Base-by-base conservation (phyloP, 2,888 invertebrate genomes). In the Eucera pruinosa region DNA sequence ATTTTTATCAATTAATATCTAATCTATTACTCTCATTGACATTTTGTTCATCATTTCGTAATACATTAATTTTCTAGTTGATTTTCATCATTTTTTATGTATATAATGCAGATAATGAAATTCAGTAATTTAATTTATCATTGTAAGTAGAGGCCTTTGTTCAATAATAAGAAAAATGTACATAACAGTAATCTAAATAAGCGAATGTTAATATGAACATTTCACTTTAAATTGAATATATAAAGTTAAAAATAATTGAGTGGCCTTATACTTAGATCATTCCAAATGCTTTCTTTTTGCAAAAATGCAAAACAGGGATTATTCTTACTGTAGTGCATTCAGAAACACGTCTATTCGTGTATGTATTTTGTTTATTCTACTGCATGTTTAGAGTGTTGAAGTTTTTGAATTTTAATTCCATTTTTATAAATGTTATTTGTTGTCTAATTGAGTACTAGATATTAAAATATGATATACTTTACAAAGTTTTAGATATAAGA, bases 381-480 rank as follows among this genome's bases (percentile, higher is more conserved):
- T 85, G 85, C 88, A 87, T 88, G 85, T 84, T 87, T 87, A 87
- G 86, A 87, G 87, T 88, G 92, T 92, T 92, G 86, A 92, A 90
- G 91, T 92, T 92, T 91, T 89, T 80, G 89, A 91, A 92, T 90
- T 91, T 90, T 91, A 91, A 88, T 88, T 84, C 85, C 80, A 87
- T 86, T 88, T 88, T 89, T 88, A 88, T 84, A 82, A 84, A 85
- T 89, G 89, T 90, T 90, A 90, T 80, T 89, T 90, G 89, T 90
- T 90, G 81, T 88, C 83, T 81, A 85, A 88, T 87, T 83, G 79
- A 86, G 79, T 73, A 82, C 80, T 86, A 87, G 85, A 79, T 84
- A 84, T 86, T 81, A 80, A 84, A 83, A 70, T 80, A 78, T 86
- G 80, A 80, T 79, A 69, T 74, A 78, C 65, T 80, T 79, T 79